phyloP scores from a whole-genome alignment of 2,888 invertebrate species.

The Chelonus formosanus region DNA sequence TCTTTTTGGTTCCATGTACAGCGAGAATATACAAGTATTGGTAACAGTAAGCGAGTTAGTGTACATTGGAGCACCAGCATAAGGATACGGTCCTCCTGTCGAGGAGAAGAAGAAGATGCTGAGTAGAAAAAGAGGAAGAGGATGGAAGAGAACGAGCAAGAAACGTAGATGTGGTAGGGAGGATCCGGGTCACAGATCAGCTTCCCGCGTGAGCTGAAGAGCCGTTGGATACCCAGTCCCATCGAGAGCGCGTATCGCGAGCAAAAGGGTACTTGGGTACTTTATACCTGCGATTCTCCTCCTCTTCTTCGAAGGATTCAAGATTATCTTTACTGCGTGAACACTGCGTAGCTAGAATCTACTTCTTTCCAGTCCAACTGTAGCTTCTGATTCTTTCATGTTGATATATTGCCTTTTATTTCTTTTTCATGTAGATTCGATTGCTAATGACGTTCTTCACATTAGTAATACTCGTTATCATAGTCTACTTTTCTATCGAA shows the following conservation, averaged over 20 bases:
- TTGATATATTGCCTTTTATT: too few species aligned
- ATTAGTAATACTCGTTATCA: too few species aligned
- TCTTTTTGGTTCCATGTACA: conserved; percentile 7
- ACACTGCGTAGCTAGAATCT: conserved; percentile 24
- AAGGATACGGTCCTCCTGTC: neutral
- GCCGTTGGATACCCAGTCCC: conserved; percentile 52
- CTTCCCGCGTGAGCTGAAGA: conserved; percentile 58
- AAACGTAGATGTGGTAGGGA: conserved; percentile 60
- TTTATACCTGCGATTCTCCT: conserved; percentile 42
- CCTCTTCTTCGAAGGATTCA: conserved; percentile 22
- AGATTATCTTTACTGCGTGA: conserved; percentile 35
- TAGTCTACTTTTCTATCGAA: too few species aligned
- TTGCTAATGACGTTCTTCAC: too few species aligned
- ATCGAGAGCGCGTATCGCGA: conserved; percentile 63
- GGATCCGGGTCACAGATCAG: conserved; percentile 66
- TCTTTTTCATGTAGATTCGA: too few species aligned
- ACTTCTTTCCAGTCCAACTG: conserved; percentile 6
- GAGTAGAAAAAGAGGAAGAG: conserved; percentile 21
- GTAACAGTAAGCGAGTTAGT: conserved; percentile 13
- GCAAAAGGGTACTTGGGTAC: conserved; percentile 55
- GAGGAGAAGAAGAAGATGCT: conserved; percentile 12
- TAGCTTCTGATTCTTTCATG: neutral
- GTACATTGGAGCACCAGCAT: conserved; percentile 7
- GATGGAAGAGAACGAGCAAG: conserved; percentile 46
- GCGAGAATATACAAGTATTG: neutral